phyloP scores from a whole-genome alignment of 1,140 invertebrate species.

The Marisa cornuarietis region DNA sequence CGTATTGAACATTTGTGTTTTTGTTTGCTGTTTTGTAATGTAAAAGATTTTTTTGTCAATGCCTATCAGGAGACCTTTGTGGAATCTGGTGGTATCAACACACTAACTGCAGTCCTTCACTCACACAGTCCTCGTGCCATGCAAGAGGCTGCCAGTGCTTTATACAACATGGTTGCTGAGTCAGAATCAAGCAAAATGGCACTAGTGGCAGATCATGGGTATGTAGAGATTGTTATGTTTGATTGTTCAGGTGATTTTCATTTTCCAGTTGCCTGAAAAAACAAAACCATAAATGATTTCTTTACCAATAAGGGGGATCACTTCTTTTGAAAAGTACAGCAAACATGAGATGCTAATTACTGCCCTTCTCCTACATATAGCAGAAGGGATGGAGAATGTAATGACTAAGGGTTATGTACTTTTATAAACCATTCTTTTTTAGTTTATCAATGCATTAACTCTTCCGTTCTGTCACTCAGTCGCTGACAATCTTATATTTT shows the following conservation, averaged over 20 bases:
- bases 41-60: neutral
- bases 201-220: slow-evolving; percentile 61
- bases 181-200: slow-evolving; percentile 56
- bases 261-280: too few species aligned
- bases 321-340: too few species aligned
- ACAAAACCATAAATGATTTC: too few species aligned
- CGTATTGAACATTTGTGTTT: too few species aligned
- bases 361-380: too few species aligned
- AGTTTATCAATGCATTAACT: neutral
- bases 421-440: neutral
- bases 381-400: too few species aligned
- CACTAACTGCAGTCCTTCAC: slow-evolving; percentile 54
- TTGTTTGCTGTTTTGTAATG: neutral
- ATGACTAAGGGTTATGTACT: neutral
- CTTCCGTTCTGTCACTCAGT: neutral
- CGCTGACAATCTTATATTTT: neutral
- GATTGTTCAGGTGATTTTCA: neutral
- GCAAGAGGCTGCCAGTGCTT: slow-evolving; percentile 53
- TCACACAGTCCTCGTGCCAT: slow-evolving; percentile 51
- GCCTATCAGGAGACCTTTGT: slow-evolving; percentile 57
- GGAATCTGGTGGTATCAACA: slow-evolving; percentile 53
- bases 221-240: neutral
- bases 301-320: too few species aligned
- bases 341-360: too few species aligned
- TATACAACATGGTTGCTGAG: slow-evolving; percentile 60